These are phyloP conservation scores for Wasmannia auropunctata DNA, from an alignment of 1,140 invertebrate genomes.

Conservation along the genomic window DNA sequence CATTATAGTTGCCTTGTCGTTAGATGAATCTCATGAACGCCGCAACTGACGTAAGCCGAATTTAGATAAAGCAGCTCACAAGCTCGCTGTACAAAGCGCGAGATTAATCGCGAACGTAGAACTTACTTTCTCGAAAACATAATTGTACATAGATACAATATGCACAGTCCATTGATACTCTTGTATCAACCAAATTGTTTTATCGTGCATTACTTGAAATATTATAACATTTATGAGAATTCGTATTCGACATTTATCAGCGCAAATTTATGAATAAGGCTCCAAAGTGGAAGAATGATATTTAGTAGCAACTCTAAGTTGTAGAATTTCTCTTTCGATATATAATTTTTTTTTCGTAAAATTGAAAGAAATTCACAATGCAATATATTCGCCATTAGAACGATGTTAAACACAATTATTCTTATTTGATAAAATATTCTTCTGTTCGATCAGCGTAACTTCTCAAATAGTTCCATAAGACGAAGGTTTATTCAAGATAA, in stretches of 20 bases:
- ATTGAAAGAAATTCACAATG: neutral
- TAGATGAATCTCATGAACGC: constrained; percentile 39
- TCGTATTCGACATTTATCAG: neutral
- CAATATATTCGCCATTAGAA: neutral
- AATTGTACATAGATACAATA: neutral
- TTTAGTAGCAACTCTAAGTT: neutral
- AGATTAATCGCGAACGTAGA: constrained; percentile 36
- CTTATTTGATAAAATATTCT: neutral
- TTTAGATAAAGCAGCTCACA: constrained; percentile 29
- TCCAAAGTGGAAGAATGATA: neutral
- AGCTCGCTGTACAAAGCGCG: neutral
- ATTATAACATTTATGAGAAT: neutral
- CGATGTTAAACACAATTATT: neutral
- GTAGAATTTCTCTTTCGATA: neutral
- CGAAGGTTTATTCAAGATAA: neutral
- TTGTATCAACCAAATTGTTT: neutral
- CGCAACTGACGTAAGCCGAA: constrained; percentile 29
- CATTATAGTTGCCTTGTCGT: constrained; percentile 51
- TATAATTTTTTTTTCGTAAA: neutral
- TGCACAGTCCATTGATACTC: neutral
- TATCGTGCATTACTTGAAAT: too few relatives aligned
- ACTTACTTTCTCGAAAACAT: constrained; percentile 9
- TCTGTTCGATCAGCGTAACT: neutral
- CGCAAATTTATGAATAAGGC: neutral
- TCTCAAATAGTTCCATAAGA: neutral